These are phyloP conservation scores for Amphilophus citrinellus DNA, from an alignment of 2,113 vertebrate genomes.

Conservation along the genomic window DNA sequence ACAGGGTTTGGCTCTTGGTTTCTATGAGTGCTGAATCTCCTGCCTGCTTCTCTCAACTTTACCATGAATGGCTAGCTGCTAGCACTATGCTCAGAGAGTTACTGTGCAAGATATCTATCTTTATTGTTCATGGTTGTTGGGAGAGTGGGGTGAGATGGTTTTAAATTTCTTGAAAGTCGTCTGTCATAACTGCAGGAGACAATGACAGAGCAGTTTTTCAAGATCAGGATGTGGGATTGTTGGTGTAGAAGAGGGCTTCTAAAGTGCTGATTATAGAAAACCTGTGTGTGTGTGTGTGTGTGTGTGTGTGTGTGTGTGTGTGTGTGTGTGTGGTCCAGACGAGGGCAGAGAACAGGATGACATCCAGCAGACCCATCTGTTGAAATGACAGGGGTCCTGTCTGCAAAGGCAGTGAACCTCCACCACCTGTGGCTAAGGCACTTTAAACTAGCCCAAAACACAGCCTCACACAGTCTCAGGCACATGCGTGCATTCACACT, in stretches of 20 bases:
- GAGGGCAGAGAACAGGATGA: conserved; percentile 52
- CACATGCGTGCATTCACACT: neutral
- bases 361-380: conserved; percentile 58
- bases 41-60: neutral
- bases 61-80: conserved; percentile 27
- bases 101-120: conserved; percentile 34
- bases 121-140: conserved; percentile 7
- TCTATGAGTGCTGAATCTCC: neutral
- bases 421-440: conserved; percentile 51
- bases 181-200: conserved; percentile 28
- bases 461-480: conserved; percentile 17
- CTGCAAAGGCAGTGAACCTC: conserved; percentile 54
- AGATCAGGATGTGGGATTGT: conserved; percentile 38
- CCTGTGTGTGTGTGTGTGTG: neutral
- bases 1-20: conserved; percentile 42
- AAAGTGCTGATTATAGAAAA: conserved; percentile 44
- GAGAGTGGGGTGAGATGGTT: conserved; percentile 20
- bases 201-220: conserved; percentile 17
- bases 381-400: conserved; percentile 63
- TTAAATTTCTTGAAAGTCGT: conserved; percentile 37
- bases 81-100: neutral
- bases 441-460: conserved; percentile 31
- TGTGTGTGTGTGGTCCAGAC: conserved; percentile 59
- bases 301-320: neutral
- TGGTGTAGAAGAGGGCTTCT: conserved; percentile 14